Conservation (phyloP, 2,888 invertebrate genomes). For the Eilema caniola region DNA sequence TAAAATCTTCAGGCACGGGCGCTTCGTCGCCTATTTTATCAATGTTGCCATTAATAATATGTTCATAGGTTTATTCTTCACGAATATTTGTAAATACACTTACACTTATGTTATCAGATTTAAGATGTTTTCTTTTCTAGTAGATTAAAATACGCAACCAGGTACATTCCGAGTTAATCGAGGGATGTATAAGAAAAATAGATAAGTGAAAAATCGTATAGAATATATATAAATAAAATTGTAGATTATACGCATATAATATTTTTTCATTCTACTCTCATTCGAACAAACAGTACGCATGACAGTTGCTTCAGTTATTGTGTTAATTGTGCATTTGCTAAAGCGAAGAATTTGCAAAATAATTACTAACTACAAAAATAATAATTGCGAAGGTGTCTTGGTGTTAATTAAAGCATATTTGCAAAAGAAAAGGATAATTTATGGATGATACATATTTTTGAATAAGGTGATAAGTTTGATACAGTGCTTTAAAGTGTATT, state of each 20-base stretch:
- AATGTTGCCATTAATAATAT: conserved; percentile 67
- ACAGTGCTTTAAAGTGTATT: conserved; percentile 39
- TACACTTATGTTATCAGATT: conserved; percentile 61
- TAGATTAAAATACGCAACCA: conserved; percentile 65
- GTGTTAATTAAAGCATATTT: conserved; percentile 48
- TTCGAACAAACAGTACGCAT: conserved; percentile 82
- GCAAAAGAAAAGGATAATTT: conserved; percentile 27
- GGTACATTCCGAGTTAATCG: conserved; percentile 76
- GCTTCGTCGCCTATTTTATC: conserved; percentile 95
- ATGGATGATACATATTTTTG: not conserved
- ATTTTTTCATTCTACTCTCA: conserved; percentile 64
- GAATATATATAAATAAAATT: conserved; percentile 65
- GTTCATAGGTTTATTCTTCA: conserved; percentile 52
- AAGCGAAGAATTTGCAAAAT: conserved; percentile 73
- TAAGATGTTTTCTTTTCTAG: conserved; percentile 85
- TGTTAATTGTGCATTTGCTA: conserved; percentile 78
- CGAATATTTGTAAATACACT: conserved; percentile 70
- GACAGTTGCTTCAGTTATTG: conserved; percentile 80
- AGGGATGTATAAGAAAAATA: conserved; percentile 73
- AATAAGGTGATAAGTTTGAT: conserved; percentile 30
- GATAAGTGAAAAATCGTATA: conserved; percentile 69
- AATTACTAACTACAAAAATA: conserved; percentile 68
- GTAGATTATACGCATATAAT: conserved; percentile 65
- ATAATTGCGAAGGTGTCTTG: conserved; percentile 56
- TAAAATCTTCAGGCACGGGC: conserved; percentile 96